phyloP scores from a whole-genome alignment of 1,140 invertebrate species.

The Microplitis mediator region DNA sequence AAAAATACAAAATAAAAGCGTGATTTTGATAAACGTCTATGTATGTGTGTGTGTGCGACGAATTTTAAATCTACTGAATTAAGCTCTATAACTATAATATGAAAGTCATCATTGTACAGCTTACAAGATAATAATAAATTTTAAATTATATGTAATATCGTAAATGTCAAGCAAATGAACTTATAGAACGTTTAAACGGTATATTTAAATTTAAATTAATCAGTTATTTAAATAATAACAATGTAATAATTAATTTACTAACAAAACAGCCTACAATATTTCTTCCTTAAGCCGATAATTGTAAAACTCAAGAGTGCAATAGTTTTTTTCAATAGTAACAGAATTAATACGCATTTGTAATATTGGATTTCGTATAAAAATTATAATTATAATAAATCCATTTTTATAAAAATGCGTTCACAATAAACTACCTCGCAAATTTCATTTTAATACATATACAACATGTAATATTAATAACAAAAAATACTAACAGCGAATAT shows the following conservation, averaged over 20 bases:
- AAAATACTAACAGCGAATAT: not conserved
- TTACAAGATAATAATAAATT: no score
- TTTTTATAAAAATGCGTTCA: constrained; percentile 13
- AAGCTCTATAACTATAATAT: not conserved
- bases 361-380: not conserved
- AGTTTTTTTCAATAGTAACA: constrained; percentile 60
- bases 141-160: no score
- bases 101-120: not conserved
- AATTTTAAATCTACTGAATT: not conserved
- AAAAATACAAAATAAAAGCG: constrained; percentile 25
- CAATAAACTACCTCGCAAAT: constrained; percentile 52
- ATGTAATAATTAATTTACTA: constrained; percentile 29
- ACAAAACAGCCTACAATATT: constrained; percentile 41
- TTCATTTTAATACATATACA: constrained; percentile 27
- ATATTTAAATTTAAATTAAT: not conserved
- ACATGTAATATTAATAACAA: not conserved
- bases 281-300: constrained; percentile 40
- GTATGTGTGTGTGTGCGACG: constrained; percentile 16
- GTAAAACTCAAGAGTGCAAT: constrained; percentile 62
- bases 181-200: no score
- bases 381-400: constrained; percentile 7
- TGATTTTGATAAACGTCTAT: constrained; percentile 19
- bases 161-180: no score
- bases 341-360: constrained; percentile 31
- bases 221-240: constrained; percentile 8